Evolutionary conservation across 1,140 invertebrate genomes (phyloP), one percentile per base, ranked within the genome.

Genomic region (Drosophila lacteicornis): DNA sequence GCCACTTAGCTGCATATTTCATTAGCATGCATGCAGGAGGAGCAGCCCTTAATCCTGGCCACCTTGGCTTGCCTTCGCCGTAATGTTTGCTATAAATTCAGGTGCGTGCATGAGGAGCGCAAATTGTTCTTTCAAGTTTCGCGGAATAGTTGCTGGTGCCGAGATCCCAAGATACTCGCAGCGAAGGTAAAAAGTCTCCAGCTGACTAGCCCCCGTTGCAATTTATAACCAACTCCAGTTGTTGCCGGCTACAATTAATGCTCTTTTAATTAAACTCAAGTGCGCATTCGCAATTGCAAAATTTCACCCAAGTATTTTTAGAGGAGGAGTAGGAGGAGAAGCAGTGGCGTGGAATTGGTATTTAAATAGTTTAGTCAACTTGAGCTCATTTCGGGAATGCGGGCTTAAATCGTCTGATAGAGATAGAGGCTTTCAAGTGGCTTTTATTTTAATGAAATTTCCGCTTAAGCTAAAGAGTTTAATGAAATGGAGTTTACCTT

Each of bases 181-280:
- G 0, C 56, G 40, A 12, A 42, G 79, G 73, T 45, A 55, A 43
- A 45, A 70, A 70, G 38, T 71, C 73, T 57, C 46, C 53, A 38
- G 47, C 60, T 59, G 71, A 76, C 74, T 76, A 49, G 61, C 15
- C 56, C 27, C 22, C 27, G 40, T 8, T 58, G 36, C 62, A 79
- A 82, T 84, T 84, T 84, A 84, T 80, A 80, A 73, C 75, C 49
- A 58, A 56, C 60, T 71, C 50, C 43, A 57, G 45, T 77, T 74
- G 81, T 77, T 74, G 77, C 77, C 47, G 42, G 67, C 79, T 80
- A 90, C 85, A 90, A 90, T 90, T 90, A 90, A 90, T 90, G 81
- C 77, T 73, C 79, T 82, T 90, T 90, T 90, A 90, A 90, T 90
- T 85, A 84, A 90, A 90, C 82, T 90, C 65, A 82, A 91, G 86